Base-by-base conservation (phyloP, 1,140 invertebrate genomes). In the Cydia splendana region DNA sequence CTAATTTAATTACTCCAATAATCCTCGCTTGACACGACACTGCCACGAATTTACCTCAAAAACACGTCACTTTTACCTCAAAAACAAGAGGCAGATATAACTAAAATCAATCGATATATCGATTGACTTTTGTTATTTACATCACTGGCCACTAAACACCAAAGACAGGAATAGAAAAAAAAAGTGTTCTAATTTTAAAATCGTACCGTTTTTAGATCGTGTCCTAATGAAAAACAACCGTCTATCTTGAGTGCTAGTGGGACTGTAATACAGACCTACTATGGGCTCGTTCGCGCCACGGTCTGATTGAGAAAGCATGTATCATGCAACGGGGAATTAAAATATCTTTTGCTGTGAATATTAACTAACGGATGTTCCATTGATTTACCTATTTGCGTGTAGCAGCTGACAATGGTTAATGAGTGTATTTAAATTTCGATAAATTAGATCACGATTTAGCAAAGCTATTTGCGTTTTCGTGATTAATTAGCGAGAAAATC, bases 301-400 rank as follows among this genome's bases (percentile, higher is more conserved):
- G 87, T 92, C 90, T 87, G 91, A 86, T 92, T 92, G 90, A 83
- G 82, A 86, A 87, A 85, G 87, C 88, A 86, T 86, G 89, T 88
- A 85, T 88, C 85, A 91, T 89, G 87, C 87, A 87, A 85, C 84
- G 77, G 77, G 74, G 62, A 80, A 82, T 81, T 84, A 81, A 84
- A 75, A 71, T 62, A 62, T 62, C 20, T 62, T 48, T 48, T 24
- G 57, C 57, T 62, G 57, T 62, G 57, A 62, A 62, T 62, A 62
- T 62, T 62, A 24, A 62, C 15, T 57, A 62, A 24, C 57, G 57
- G 57, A 57, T 57, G 53, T 57, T n/a, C 53, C 53, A 57, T 62
- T 24, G 18, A 62, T 62, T 62, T 62, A 62, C 20, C 20, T 62
- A 62, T 62, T 24, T 62, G 57, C 57, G 57, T 62, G 57, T 62